phyloP scores from a whole-genome alignment of 1,140 invertebrate species.

The Philaenus spumarius region DNA sequence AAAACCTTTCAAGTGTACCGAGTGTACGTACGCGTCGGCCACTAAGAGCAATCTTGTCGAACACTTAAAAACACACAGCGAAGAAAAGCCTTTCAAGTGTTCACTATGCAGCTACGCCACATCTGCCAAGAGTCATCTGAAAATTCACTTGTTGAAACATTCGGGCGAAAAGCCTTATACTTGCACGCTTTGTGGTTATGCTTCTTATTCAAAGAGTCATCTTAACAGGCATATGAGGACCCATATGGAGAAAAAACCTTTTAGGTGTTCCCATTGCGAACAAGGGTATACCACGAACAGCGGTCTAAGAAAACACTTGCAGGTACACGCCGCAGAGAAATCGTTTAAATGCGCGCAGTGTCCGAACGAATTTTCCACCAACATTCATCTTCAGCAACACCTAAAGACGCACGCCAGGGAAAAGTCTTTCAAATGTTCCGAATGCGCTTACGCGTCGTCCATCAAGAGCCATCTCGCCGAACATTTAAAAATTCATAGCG shows the following conservation, averaged over 20 bases:
- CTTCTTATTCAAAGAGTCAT: constrained; percentile 49
- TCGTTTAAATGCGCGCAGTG: too few species aligned
- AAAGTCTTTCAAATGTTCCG: too few species aligned
- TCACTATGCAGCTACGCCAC: constrained; percentile 41
- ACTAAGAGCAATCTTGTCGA: not conserved
- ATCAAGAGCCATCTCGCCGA: too few species aligned
- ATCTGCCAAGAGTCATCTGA: constrained; percentile 42
- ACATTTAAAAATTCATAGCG: too few species aligned
- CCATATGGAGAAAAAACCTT: constrained; percentile 51
- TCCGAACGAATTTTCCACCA: too few species aligned
- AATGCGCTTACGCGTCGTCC: too few species aligned
- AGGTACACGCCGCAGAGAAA: too few species aligned
- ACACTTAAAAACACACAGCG: constrained; percentile 31
- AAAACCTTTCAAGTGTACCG: not conserved
- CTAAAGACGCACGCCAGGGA: too few species aligned
- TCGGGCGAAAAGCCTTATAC: constrained; percentile 40
- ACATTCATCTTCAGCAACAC: too few species aligned
- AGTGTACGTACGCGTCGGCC: not conserved
- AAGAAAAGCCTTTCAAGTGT: constrained; percentile 40
- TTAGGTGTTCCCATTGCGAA: constrained; percentile 48
- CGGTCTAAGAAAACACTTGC: too few species aligned
- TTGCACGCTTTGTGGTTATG: constrained; percentile 41
- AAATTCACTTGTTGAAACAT: constrained; percentile 41
- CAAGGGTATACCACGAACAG: too few species aligned
- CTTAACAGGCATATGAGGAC: constrained; percentile 45